These are phyloP conservation scores for Sminthurinus aureus DNA, from an alignment of 2,888 invertebrate genomes.

Conservation along the genomic window DNA sequence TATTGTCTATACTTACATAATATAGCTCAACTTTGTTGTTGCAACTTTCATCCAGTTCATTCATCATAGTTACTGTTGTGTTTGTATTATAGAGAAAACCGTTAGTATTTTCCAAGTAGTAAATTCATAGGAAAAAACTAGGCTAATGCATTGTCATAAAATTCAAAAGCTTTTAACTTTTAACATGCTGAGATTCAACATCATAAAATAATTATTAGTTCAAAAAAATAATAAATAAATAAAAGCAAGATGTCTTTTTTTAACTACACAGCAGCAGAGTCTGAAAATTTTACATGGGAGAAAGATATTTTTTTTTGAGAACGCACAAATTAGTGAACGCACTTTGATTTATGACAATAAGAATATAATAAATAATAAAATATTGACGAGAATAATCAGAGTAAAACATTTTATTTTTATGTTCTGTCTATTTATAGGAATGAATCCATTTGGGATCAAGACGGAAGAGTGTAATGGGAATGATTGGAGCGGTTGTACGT, in stretches of 20 bases:
- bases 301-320: too few relatives aligned
- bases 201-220: too few relatives aligned
- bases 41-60: not conserved
- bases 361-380: too few relatives aligned
- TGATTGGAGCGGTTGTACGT: constrained; percentile 66
- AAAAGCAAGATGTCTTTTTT: too few relatives aligned
- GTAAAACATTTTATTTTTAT: not conserved
- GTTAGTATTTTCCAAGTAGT: not conserved
- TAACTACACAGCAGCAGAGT: too few relatives aligned
- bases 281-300: too few relatives aligned
- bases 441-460: constrained; percentile 59
- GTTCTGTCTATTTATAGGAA: constrained; percentile 24
- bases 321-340: too few relatives aligned
- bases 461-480: constrained; percentile 59
- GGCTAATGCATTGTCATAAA: constrained; percentile 28
- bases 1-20: not conserved
- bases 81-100: too few relatives aligned
- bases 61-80: too few relatives aligned
- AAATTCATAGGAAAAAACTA: constrained; percentile 18
- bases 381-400: not conserved
- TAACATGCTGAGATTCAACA: too few relatives aligned
- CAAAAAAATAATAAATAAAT: too few relatives aligned
- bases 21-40: not conserved
- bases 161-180: not conserved
- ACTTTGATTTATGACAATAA: too few relatives aligned